Evolutionary conservation across 2,797 vertebrate genomes (phyloP).

Genomic region (Rhinichthys osculus): DNA sequence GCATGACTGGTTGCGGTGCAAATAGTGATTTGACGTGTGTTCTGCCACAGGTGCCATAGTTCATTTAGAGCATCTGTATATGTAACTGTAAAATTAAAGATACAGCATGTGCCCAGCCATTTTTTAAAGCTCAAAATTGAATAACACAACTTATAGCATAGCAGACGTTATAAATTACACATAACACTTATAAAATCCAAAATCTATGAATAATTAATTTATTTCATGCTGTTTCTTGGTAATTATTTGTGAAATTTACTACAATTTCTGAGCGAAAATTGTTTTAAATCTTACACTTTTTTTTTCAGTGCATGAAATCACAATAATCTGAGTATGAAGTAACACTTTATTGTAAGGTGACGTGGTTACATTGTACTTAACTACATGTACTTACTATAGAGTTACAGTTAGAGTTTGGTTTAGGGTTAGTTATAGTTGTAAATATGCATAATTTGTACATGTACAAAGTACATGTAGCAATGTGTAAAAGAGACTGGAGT

Average conservation of each 20-base stretch:
- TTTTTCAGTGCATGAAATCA: background rate
- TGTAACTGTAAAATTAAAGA: background rate
- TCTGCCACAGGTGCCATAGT: background rate
- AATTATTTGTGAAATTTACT: background rate
- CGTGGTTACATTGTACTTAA: no score
- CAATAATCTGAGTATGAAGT: background rate
- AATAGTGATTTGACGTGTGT: slow-evolving; percentile 2
- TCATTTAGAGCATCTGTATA: background rate
- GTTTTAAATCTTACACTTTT: background rate
- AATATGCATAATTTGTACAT: no score
- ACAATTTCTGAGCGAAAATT: background rate
- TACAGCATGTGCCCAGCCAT: no score
- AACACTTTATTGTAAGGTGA: no score
- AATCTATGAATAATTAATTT: background rate
- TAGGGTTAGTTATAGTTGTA: no score
- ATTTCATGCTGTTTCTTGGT: background rate
- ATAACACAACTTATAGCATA: background rate
- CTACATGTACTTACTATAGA: no score
- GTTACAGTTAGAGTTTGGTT: no score
- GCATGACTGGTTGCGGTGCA: background rate
- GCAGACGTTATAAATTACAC: background rate
- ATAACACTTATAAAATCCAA: background rate
- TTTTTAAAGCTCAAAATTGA: background rate
- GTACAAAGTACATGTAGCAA: no score
- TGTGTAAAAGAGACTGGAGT: background rate